Evolutionary conservation across 1,140 invertebrate species (phyloP), one percentile per base, ranked within the genome.

Genomic region (Tribolium madens): DNA sequence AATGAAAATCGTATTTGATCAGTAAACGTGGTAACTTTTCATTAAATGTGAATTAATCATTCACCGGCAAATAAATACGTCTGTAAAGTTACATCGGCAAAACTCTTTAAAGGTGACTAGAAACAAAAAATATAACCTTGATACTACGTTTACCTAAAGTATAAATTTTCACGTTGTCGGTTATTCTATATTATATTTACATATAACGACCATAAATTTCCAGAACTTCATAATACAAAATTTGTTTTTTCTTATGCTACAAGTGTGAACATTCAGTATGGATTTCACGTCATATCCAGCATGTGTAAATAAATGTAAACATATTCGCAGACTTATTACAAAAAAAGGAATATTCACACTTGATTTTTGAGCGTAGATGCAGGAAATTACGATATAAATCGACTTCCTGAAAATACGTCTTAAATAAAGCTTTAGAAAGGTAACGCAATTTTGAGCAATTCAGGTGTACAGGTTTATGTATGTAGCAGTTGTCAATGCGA

Each of bases 361-460:
- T 64, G 57, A 42, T n/a, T 33, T 33, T 33, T 33, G 7, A 21
- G 26, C 21, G 26, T 31, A 64, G n/a, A 26, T 64, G 31, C 57
- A 14, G 12, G 57, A 64, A 64, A 33, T 33, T 13, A 21, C 53
- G 15, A 14, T 9, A 9, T 4, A 4, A 18, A 33, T 64, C 26
- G 26, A 33, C 36, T 64, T 64, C 57, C 26, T 64, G 57, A 64
- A 33, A 21, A 26, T 13, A 42, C 57, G 13, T 18, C 13, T n/a
- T 26, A 12, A 57, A 9, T 12, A 7, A 64, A 33, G 9, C 6
- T 15, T 64, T 13, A 64, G 12, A 1, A 64, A 64, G 57, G 9
- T 12, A 64, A 64, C 57, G 57, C 12, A 64, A 73, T 52, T 57
- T 73, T 73, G 71, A 73, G 71, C 71, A 73, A 73, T 73, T 73